These are phyloP conservation scores for Syngnathus rostellatus DNA, from an alignment of 2,797 vertebrate genomes.

Conservation along the genomic window DNA sequence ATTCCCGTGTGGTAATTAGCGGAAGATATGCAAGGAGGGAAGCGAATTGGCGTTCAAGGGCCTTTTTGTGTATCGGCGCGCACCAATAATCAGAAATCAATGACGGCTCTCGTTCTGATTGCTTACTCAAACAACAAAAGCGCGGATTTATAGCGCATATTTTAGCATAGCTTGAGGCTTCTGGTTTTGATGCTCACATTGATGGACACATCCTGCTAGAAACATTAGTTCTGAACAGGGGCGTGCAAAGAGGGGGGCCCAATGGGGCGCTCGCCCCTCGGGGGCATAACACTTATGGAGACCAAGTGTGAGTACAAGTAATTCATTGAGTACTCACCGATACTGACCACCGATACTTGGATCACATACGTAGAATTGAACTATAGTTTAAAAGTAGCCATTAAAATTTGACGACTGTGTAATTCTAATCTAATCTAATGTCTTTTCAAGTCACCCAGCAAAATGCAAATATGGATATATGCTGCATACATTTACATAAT, in stretches of 20 bases:
- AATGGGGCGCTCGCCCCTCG: no score
- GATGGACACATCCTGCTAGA: not conserved
- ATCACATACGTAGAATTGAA: no score
- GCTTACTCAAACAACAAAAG: constrained; percentile 26
- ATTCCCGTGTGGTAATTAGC: constrained; percentile 37
- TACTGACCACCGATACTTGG: no score
- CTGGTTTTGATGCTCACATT: not conserved
- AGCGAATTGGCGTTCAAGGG: constrained; percentile 33
- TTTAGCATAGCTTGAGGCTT: constrained; percentile 45
- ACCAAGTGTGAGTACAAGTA: no score
- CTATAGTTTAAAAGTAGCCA: no score
- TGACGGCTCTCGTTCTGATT: constrained; percentile 10
- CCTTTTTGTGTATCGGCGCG: not conserved
- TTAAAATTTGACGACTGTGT: no score
- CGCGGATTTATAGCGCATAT: constrained; percentile 39
- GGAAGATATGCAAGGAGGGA: constrained; percentile 16
- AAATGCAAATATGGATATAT: not conserved
- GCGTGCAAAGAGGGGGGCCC: no score
- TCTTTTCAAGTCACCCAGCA: not conserved
- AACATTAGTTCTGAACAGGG: no score
- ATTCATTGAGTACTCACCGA: no score
- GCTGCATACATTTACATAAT: not conserved
- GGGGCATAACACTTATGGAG: no score
- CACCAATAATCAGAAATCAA: constrained; percentile 15
- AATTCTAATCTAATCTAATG: not conserved